Base-by-base conservation (phyloP, 2,113 vertebrate species). In the Rhinolophus ferrumequinum region DNA sequence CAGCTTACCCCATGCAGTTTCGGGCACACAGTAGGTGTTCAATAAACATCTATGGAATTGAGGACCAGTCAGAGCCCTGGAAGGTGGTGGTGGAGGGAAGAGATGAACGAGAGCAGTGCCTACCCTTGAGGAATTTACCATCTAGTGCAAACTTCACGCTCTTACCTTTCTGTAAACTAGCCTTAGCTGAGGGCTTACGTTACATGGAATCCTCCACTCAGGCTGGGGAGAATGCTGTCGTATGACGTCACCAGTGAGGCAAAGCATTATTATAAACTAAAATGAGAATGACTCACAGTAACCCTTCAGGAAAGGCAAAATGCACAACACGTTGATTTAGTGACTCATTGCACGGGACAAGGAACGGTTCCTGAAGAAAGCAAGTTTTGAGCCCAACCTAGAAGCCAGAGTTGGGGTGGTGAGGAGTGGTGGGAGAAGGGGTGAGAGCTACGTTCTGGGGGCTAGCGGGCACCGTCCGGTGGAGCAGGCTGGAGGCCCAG, bases 301-400 rank as follows among this genome's bases (percentile, higher is more conserved):
- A 67, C 12, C 15, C 5, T 26, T 64, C 38, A 56, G 73, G 60
- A 97, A 89, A 83, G n/a, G 62, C 47, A 66, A 79, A 35, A 38
- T 10, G 47, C 69, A 52, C 15, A 22, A 2, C 76, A 58, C 26
- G 5, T 10, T 26, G 52, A 75, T 33, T 44, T 7, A 24, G 47
- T 1, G 79, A 64, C 33, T 14, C 47, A 54, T 1, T 30, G 58
- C 70, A 44, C 24, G 10, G 52, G 67, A 30, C 28, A 24, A 24
- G 44, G 26, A 3, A 8, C 60, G 60, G 60, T 13, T 87, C 14
- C 77, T 77, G 60, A 64, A 69, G 73, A 66, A 28, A 70, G 26
- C 22, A 6, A 33, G 58, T 50, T 81, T 24, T 38, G 24, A 80
- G 64, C 16, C 12, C 24, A 12, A 28, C 30, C 50, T 64, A 54